phyloP scores from a whole-genome alignment of 2,797 vertebrate genomes.

The Siniperca undulata region DNA sequence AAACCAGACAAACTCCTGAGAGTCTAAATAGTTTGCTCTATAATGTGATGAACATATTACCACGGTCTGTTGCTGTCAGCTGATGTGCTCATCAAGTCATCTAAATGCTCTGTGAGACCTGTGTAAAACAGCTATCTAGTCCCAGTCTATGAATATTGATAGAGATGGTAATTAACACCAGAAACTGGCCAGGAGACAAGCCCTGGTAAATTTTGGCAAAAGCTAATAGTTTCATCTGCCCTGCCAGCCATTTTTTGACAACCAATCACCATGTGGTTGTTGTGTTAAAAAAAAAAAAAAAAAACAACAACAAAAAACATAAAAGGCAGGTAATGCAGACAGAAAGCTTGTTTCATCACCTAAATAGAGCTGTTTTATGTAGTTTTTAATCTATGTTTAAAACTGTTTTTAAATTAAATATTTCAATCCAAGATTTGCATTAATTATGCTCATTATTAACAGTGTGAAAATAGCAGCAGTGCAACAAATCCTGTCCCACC shows the following conservation, averaged over 20 bases:
- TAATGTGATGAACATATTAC: constrained; percentile 58
- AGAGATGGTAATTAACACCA: constrained; percentile 61
- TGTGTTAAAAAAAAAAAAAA: neutral
- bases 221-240: constrained; percentile 51
- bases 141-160: constrained; percentile 78
- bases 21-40: constrained; percentile 42
- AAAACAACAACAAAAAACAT: neutral
- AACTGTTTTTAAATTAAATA: constrained; percentile 17
- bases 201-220: constrained; percentile 48
- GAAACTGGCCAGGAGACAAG: constrained; percentile 48
- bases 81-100: constrained; percentile 68
- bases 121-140: constrained; percentile 61
- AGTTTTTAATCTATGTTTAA: constrained; percentile 15
- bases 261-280: constrained; percentile 30
- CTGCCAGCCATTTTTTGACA: constrained; percentile 43
- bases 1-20: constrained; percentile 34
- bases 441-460: constrained; percentile 46
- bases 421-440: constrained; percentile 1
- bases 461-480: constrained; percentile 91
- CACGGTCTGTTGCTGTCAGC: constrained; percentile 57
- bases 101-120: constrained; percentile 59
- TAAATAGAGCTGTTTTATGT: constrained; percentile 16
- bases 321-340: constrained; percentile 13
- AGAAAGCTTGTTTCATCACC: neutral
- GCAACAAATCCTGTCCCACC: constrained; percentile 89